phyloP scores from a whole-genome alignment of 2,888 invertebrate genomes.

The Heliconius ethilla region DNA sequence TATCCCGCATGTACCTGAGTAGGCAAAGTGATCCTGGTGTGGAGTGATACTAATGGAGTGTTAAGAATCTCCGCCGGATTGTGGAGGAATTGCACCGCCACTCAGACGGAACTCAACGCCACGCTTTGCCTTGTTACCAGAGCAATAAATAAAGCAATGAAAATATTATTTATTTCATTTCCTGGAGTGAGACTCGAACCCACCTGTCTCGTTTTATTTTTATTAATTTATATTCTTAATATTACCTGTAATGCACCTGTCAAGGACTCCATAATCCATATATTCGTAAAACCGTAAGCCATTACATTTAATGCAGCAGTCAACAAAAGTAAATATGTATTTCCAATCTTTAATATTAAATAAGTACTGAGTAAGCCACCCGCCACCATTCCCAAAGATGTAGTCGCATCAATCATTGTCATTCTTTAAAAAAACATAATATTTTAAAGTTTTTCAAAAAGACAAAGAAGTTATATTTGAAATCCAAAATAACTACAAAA shows the following conservation, averaged over 20 bases:
- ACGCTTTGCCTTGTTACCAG: too few relatives aligned
- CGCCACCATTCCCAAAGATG: slow-evolving; percentile 83
- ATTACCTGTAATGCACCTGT: slow-evolving; percentile 64
- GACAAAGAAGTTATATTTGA: neutral
- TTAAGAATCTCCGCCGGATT: too few relatives aligned
- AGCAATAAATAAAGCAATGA: too few relatives aligned
- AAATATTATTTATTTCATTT: too few relatives aligned
- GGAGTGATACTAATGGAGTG: too few relatives aligned
- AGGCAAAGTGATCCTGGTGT: too few relatives aligned
- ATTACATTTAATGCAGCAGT: slow-evolving; percentile 69
- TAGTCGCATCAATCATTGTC: slow-evolving; percentile 82
- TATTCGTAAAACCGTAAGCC: slow-evolving; percentile 73
- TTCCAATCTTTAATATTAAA: slow-evolving; percentile 79
- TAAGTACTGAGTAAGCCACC: slow-evolving; percentile 84
- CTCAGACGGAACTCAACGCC: too few relatives aligned
- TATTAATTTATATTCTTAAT: neutral
- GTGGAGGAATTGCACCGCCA: too few relatives aligned
- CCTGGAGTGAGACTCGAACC: too few relatives aligned
- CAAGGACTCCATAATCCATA: slow-evolving; percentile 80
- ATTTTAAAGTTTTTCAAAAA: neutral
- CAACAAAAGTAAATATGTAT: slow-evolving; percentile 77
- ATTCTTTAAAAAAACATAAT: slow-evolving; percentile 72
- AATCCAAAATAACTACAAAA: slow-evolving; percentile 56
- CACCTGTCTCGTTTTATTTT: neutral
- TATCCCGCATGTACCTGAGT: neutral